These are phyloP conservation scores for Etheostoma perlongum DNA, from an alignment of 2,797 vertebrate genomes.

Conservation along the genomic window DNA sequence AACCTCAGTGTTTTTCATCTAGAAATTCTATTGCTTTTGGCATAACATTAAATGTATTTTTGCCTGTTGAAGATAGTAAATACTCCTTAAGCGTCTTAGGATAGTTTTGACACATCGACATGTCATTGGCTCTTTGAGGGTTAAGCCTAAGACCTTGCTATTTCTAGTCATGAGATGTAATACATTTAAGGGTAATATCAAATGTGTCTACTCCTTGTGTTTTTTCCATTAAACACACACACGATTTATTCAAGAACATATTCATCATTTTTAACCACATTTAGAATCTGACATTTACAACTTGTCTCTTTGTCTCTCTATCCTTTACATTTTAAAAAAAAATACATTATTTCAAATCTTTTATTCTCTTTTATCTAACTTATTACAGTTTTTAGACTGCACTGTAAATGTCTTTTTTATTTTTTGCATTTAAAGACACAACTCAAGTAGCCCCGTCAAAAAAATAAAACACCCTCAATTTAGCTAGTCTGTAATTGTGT, in stretches of 20 bases:
- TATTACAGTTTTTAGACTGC: constrained; percentile 62
- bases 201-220: constrained; percentile 72
- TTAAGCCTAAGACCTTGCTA: constrained; percentile 61
- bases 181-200: constrained; percentile 68
- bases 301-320: constrained; percentile 54
- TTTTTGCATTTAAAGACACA: constrained; percentile 49
- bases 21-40: constrained; percentile 62
- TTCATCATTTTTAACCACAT: too few species aligned
- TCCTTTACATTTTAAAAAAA: too few species aligned
- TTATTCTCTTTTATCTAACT: constrained; percentile 61
- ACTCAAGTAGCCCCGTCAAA: constrained; percentile 63
- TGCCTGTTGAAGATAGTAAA: constrained; percentile 52
- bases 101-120: constrained; percentile 58
- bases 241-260: too few species aligned
- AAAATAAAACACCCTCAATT: constrained; percentile 70
- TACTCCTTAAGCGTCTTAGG: constrained; percentile 58
- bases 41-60: constrained; percentile 53
- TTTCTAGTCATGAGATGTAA: constrained; percentile 69
- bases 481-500: constrained; percentile 78
- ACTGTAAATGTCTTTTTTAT: constrained; percentile 45
- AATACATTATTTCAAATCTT: constrained; percentile 67
- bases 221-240: constrained; percentile 38
- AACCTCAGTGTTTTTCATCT: constrained; percentile 68
- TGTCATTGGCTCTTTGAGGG: constrained; percentile 54
- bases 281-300: too few species aligned